Evolutionary conservation across 2,113 vertebrate genomes (phyloP).

Genomic region (Apus apus): DNA sequence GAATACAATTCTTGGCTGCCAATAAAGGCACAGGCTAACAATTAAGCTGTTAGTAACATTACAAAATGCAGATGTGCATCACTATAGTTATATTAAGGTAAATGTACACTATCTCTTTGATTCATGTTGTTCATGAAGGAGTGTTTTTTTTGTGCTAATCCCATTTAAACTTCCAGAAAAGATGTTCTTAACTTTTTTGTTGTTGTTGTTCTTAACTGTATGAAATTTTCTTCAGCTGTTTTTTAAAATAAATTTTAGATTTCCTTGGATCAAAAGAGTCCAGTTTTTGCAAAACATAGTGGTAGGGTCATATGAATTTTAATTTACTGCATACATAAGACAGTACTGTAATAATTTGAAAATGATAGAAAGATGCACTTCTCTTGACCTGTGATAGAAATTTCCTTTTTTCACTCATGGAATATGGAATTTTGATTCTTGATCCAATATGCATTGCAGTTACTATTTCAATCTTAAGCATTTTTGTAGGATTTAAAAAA

Average conservation of each 20-base stretch:
- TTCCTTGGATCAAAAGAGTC: background rate
- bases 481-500: background rate
- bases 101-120: background rate
- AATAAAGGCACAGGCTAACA: background rate
- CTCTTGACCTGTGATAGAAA: background rate
- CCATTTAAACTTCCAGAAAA: background rate
- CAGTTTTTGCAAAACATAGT: background rate
- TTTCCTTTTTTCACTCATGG: background rate
- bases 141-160: background rate
- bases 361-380: background rate
- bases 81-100: background rate
- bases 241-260: background rate
- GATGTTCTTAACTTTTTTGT: background rate
- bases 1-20: background rate
- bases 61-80: background rate
- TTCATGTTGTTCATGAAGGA: background rate
- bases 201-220: background rate
- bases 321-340: background rate
- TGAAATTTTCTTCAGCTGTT: background rate
- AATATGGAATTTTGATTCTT: background rate
- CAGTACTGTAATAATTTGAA: background rate
- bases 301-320: background rate
- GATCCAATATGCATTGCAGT: background rate
- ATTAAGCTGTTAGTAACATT: background rate
- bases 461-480: background rate